A percentile compares a stretch with the other conserved stretches of the same genome.
Conservation (phyloP, 2,797 vertebrate genomes). For the Enoplosus armatus region DNA sequence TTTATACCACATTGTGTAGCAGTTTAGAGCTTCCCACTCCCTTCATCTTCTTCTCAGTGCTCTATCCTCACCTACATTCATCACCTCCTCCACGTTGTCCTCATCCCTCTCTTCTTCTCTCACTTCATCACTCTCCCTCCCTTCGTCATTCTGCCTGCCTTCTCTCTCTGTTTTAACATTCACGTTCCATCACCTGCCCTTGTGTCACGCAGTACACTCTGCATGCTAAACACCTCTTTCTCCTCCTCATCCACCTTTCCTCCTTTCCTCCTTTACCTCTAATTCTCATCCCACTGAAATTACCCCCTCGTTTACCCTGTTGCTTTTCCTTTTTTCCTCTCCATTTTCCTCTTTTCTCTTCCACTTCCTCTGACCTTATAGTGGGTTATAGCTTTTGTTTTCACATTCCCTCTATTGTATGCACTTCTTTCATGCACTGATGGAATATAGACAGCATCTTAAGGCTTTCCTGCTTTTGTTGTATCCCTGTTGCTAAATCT, state of each 20-base stretch:
- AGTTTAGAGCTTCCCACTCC: slow-evolving; percentile 57
- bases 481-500: slow-evolving; percentile 28
- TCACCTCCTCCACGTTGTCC: slow-evolving; percentile 67
- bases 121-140: slow-evolving; percentile 49
- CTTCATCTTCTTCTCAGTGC: slow-evolving; percentile 33
- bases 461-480: slow-evolving; percentile 16
- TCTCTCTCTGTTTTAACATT: slow-evolving; percentile 67
- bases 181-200: slow-evolving; percentile 73
- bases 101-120: slow-evolving; percentile 52
- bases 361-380: neutral
- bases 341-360: neutral
- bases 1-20: slow-evolving; percentile 38
- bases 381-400: neutral
- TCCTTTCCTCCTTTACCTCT: slow-evolving; percentile 36
- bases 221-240: slow-evolving; percentile 58
- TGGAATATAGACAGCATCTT: slow-evolving; percentile 6
- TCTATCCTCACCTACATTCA: slow-evolving; percentile 63
- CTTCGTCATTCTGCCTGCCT: slow-evolving; percentile 39
- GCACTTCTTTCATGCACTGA: slow-evolving; percentile 8
- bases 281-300: slow-evolving; percentile 17
- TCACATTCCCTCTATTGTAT: slow-evolving; percentile 1
- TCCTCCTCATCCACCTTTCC: slow-evolving; percentile 35
- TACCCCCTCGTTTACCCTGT: neutral
- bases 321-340: neutral
- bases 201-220: slow-evolving; percentile 60